Evolutionary conservation across 2,113 vertebrate species (phyloP), one percentile per base, ranked within the genome.

Genomic region (Noctilio leporinus): DNA sequence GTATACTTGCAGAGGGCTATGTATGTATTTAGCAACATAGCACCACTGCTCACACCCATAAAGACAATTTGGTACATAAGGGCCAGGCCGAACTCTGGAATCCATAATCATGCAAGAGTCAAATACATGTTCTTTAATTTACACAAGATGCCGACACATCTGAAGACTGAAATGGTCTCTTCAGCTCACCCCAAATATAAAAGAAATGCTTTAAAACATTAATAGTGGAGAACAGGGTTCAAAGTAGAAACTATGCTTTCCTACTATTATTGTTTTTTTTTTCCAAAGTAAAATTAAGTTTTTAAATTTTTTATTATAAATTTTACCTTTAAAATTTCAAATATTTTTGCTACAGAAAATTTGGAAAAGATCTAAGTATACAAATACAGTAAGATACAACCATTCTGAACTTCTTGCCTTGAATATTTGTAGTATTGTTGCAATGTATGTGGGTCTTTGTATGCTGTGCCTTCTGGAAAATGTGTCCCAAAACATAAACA

Each of bases 171-270:
- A 73, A 38, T 30, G 16, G 20, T 91, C 51, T 90, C 9, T 72
- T 92, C 78, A 62, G 24, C 33, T 84, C 4, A 17, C 6, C 5
- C 2, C 43, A 89, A 77, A 15, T 35, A 30, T 10, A 82, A 76
- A 95, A 35, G 7, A 47, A 94, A 76, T 81, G 7, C 28, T 85
- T 95, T 84, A 33, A 88, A 88, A 53, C 28, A 85, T 75, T 93
- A 64, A 65, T 57, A 43, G 5, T n/a, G n/a, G n/a, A n/a, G 28
- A 51, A 4, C 10, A 49, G 17, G 12, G 65, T 28, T 82, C 24
- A 55, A 73, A 51, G 78, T 45, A 72, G 7, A 72, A 88, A 83
- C 22, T 33, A 33, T 11, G 1, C 69, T 81, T 78, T 7, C 40
- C 24, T 72, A 69, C 28, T 12, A 24, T 55, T 35, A 78, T 59